Percentiles rank a stretch among this genome's conserved stretches.
Conservation (phyloP, 2,113 vertebrate species). For the Gobio gobio region DNA sequence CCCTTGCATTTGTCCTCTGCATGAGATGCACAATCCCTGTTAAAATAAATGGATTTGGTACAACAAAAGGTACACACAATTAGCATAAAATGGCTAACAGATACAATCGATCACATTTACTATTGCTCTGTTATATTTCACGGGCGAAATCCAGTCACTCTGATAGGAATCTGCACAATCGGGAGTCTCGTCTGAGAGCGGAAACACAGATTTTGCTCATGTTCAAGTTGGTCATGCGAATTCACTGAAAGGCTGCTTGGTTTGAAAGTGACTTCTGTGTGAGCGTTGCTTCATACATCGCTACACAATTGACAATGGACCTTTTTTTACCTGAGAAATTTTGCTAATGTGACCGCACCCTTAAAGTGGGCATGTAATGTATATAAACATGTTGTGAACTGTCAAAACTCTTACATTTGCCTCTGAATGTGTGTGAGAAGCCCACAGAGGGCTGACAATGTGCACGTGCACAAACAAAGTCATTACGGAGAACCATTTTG, state of each 20-base stretch:
- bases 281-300: too few relatives aligned
- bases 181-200: too few relatives aligned
- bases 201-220: too few relatives aligned
- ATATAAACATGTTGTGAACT: not conserved
- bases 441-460: not conserved
- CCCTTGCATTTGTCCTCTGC: not conserved
- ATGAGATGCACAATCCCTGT: not conserved
- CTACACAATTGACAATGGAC: too few relatives aligned
- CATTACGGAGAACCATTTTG: conserved; percentile 23
- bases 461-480: not conserved
- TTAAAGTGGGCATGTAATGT: not conserved
- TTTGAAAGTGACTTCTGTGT: too few relatives aligned
- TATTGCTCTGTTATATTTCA: not conserved
- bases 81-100: not conserved
- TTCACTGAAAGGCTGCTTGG: too few relatives aligned
- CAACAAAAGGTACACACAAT: not conserved
- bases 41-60: not conserved
- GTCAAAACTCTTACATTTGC: not conserved
- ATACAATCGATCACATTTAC: not conserved
- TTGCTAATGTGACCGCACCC: not conserved
- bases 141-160: not conserved
- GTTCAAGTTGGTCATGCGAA: too few relatives aligned
- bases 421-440: not conserved
- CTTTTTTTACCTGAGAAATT: not conserved
- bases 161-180: too few relatives aligned